Conservation (phyloP, 2,888 invertebrate species). For the Nephrotoma guestfalica region DNA sequence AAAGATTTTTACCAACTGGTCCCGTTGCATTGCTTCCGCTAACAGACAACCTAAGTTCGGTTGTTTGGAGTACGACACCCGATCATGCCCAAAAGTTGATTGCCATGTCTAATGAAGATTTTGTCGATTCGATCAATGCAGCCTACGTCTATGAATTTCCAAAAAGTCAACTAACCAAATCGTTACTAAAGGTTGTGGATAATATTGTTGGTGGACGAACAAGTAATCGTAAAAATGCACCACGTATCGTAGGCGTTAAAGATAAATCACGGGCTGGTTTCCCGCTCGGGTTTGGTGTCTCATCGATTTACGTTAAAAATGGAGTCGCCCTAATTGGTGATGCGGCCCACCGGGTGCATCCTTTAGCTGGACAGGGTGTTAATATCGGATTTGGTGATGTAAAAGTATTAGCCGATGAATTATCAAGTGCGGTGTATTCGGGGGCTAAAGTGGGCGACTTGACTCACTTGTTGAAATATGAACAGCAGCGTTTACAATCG, state of each 20-base stretch:
- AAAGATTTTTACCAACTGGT: slow-evolving; percentile 83
- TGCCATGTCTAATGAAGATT: slow-evolving; percentile 54
- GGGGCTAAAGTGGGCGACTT: slow-evolving; percentile 63
- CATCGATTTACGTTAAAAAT: slow-evolving; percentile 66
- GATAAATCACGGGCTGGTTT: slow-evolving; percentile 59
- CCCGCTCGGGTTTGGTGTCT: slow-evolving; percentile 84
- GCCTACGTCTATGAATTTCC: slow-evolving; percentile 48
- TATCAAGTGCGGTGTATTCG: slow-evolving; percentile 53
- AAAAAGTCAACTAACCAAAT: slow-evolving; percentile 23
- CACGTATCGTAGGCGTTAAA: slow-evolving; percentile 21
- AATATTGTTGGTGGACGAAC: slow-evolving; percentile 27
- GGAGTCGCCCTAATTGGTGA: slow-evolving; percentile 78
- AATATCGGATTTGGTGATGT: slow-evolving; percentile 96
- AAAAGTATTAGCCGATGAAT: slow-evolving; percentile 47
- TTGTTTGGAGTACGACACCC: slow-evolving; percentile 86
- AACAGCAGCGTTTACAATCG: slow-evolving; percentile 66
- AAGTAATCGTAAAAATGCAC: slow-evolving; percentile 30
- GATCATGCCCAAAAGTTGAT: slow-evolving; percentile 61
- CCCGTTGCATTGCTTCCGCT: slow-evolving; percentile 87
- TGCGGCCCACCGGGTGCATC: slow-evolving; percentile 85
- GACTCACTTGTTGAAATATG: slow-evolving; percentile 63
- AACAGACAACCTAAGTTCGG: slow-evolving; percentile 57
- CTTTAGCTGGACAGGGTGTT: slow-evolving; percentile 94
- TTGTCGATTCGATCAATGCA: slow-evolving; percentile 77
- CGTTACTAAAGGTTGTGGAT: slow-evolving; percentile 36